Conservation (phyloP, 2,888 invertebrate genomes). For the Drosophila limbata region DNA sequence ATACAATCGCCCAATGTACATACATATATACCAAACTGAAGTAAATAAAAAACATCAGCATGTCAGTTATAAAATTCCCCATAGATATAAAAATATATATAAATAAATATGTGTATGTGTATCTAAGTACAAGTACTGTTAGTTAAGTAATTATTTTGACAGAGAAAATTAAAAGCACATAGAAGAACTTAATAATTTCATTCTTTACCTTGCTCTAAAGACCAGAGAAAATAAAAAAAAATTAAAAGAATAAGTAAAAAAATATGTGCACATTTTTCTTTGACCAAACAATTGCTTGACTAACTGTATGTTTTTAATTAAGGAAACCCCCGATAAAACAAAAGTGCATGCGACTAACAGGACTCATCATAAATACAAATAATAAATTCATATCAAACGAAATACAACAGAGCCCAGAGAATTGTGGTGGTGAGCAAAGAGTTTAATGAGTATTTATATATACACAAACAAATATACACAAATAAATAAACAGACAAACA, state of each 20-base stretch:
- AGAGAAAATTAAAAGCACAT: neutral
- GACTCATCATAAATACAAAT: constrained; percentile 35
- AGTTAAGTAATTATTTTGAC: neutral
- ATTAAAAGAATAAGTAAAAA: no score
- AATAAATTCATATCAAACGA: constrained; percentile 66
- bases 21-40: constrained; percentile 38
- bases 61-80: constrained; percentile 7
- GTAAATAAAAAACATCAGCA: constrained; percentile 34
- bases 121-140: neutral
- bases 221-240: neutral
- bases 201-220: no score
- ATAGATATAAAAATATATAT: constrained; percentile 8
- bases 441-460: constrained; percentile 65
- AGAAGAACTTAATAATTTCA: neutral
- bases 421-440: constrained; percentile 24
- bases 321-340: neutral
- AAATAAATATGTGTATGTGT: neutral
- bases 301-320: constrained; percentile 7
- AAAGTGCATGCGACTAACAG: constrained; percentile 34
- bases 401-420: constrained; percentile 33
- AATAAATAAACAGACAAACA: constrained; percentile 31
- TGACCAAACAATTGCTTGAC: neutral
- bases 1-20: constrained; percentile 62
- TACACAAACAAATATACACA: constrained; percentile 46
- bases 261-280: neutral